Percentiles rank a stretch among this genome's conserved stretches.
Evolutionary conservation across 2,888 invertebrate genomes (phyloP).

Genomic region (Chymomyza fuscimana): DNA sequence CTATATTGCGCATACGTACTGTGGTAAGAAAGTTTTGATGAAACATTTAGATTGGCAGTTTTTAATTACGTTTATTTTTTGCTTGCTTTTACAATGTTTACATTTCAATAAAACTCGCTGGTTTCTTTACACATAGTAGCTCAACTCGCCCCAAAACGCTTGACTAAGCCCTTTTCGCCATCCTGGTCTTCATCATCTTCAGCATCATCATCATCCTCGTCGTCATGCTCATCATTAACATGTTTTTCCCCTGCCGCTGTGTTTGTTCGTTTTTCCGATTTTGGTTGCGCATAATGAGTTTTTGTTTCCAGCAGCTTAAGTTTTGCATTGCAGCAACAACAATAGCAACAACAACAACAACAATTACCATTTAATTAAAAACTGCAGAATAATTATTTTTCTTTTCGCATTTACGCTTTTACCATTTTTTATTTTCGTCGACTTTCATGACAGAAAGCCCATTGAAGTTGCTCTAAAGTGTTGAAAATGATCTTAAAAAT

Average conservation of each 20-base stretch:
- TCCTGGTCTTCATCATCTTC: conserved; percentile 38
- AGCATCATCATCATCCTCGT: conserved; percentile 42
- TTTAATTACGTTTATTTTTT: conserved; percentile 63
- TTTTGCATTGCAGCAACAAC: conserved; percentile 45
- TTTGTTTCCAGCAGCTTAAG: conserved; percentile 72
- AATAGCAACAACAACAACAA: conserved; percentile 42
- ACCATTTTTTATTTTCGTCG: conserved; percentile 20
- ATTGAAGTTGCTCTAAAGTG: neutral
- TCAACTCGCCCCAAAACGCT: neutral
- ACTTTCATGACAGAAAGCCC: conserved; percentile 14
- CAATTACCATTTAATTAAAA: conserved; percentile 73
- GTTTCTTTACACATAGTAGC: neutral
- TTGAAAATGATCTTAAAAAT: neutral
- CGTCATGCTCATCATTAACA: conserved; percentile 41
- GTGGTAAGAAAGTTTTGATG: conserved; percentile 1
- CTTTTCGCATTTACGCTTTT: conserved; percentile 52
- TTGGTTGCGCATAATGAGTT: conserved; percentile 70
- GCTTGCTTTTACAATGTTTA: conserved; percentile 57
- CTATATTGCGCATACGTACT: conserved; percentile 45
- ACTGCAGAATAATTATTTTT: conserved; percentile 74
- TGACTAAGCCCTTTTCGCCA: conserved; percentile 27
- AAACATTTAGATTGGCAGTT: neutral
- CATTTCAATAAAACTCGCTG: conserved; percentile 63
- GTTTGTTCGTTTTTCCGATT: conserved; percentile 34
- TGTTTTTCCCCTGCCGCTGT: conserved; percentile 23